These are phyloP conservation scores for Lithophane socia DNA, from an alignment of 2,888 invertebrate genomes.

Conservation along the genomic window DNA sequence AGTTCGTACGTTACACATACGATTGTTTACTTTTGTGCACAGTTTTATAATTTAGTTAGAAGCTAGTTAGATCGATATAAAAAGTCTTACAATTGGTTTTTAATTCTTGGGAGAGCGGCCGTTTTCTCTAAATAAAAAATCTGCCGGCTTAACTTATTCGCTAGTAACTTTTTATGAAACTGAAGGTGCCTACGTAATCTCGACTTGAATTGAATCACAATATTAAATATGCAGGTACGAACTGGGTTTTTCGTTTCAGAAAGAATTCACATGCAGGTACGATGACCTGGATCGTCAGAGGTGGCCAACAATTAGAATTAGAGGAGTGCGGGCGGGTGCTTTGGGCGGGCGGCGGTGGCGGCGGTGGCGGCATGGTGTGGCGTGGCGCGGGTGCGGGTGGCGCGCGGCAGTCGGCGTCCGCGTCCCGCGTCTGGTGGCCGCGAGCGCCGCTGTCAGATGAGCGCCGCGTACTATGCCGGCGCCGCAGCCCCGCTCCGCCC, in stretches of 20 bases:
- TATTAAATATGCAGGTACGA: conserved; percentile 84
- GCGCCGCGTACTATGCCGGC: conserved; percentile 85
- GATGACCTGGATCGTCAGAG: conserved; percentile 87
- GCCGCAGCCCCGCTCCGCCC: conserved; percentile 81
- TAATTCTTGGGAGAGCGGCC: conserved; percentile 64
- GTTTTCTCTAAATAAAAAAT: conserved; percentile 76
- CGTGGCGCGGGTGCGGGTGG: conserved; percentile 52
- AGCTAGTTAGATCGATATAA: conserved; percentile 36
- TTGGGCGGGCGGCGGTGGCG: conserved; percentile 69
- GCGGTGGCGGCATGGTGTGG: conserved; percentile 46
- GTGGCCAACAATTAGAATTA: conserved; percentile 87
- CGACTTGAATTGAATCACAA: conserved; percentile 77
- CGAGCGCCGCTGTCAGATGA: conserved; percentile 72
- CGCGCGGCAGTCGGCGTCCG: conserved; percentile 76
- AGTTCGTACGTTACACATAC: conserved; percentile 35
- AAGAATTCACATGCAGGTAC: conserved; percentile 84
- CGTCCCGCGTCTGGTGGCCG: conserved; percentile 70
- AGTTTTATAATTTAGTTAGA: conserved; percentile 20
- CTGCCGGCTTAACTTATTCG: conserved; percentile 70
- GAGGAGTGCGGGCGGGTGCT: conserved; percentile 76
- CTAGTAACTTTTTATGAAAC: conserved; percentile 83
- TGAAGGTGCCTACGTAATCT: conserved; percentile 73
- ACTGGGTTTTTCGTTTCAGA: conserved; percentile 76
- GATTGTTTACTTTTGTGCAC: conserved; percentile 46
- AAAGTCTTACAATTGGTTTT: conserved; percentile 64